Evolutionary conservation across 2,888 invertebrate genomes (phyloP).

Genomic region (Eudemis profundana): DNA sequence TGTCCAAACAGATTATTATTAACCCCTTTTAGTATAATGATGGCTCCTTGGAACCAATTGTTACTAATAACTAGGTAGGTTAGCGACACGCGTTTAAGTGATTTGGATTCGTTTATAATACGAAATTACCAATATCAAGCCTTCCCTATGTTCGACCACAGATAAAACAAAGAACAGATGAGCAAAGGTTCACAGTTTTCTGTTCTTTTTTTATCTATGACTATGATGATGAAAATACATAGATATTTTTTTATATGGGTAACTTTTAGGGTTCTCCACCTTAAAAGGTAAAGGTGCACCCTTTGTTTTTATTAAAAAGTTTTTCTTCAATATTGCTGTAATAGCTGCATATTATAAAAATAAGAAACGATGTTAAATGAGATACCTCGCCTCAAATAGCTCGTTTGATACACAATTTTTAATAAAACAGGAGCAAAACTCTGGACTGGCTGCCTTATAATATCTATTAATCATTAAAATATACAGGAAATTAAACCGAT

Average conservation of each 20-base stretch:
- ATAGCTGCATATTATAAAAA: background rate
- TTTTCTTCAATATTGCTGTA: no score
- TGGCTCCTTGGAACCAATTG: background rate
- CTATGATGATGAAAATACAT: no score
- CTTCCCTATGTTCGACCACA: background rate
- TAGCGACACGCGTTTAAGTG: background rate
- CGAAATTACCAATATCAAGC: background rate
- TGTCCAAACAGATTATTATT: background rate
- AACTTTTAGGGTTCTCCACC: no score
- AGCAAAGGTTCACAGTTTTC: background rate
- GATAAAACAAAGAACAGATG: no score
- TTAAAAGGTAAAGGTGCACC: no score
- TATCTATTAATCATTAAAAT: conserved; percentile 37
- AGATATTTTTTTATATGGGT: no score
- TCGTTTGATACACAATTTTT: background rate
- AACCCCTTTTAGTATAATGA: conserved; percentile 9
- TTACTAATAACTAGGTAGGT: conserved; percentile 5
- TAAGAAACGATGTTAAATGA: background rate
- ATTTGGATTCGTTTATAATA: conserved; percentile 18
- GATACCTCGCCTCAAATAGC: no score
- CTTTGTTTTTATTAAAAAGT: no score
- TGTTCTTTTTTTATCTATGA: no score
- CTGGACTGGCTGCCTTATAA: conserved; percentile 4
- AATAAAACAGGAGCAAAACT: background rate
- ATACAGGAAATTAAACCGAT: conserved; percentile 39